Conservation (phyloP, 2,797 vertebrate species). For the Aselliscus stoliczkanus region DNA sequence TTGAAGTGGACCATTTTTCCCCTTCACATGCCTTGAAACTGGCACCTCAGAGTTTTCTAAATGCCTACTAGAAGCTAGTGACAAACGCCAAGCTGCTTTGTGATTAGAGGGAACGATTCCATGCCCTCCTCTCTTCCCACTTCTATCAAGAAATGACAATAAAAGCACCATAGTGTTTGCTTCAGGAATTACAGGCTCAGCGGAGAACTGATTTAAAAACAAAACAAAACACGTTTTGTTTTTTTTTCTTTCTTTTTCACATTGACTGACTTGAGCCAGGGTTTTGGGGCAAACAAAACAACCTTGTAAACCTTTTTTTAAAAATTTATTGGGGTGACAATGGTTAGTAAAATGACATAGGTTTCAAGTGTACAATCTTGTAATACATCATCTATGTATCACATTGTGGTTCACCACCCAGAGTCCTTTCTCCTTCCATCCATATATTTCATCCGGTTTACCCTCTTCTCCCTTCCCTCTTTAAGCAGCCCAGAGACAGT, state of each 20-base stretch:
- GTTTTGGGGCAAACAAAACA: not conserved
- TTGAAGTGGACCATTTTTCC: not conserved
- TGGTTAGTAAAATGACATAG: too few species aligned
- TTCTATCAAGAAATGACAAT: not conserved
- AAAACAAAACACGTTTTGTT: not conserved
- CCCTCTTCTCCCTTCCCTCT: too few species aligned
- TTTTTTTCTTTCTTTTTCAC: not conserved
- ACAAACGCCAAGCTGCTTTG: not conserved
- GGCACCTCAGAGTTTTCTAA: not conserved
- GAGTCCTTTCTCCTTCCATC: too few species aligned
- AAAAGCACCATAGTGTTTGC: not conserved
- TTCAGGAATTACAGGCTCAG: not conserved
- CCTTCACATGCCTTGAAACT: not conserved
- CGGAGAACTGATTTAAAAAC: not conserved
- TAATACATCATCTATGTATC: too few species aligned
- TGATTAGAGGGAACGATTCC: not conserved
- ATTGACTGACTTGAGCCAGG: not conserved
- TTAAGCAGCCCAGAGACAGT: not conserved
- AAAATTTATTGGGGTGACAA: too few species aligned
- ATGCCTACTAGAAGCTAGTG: not conserved
- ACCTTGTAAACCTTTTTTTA: not conserved
- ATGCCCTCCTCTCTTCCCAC: not conserved
- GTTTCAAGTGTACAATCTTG: too few species aligned
- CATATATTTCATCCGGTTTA: too few species aligned
- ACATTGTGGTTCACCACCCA: too few species aligned